Base-by-base conservation (phyloP, 2,113 vertebrate genomes). In the Halcyon malimbica region DNA sequence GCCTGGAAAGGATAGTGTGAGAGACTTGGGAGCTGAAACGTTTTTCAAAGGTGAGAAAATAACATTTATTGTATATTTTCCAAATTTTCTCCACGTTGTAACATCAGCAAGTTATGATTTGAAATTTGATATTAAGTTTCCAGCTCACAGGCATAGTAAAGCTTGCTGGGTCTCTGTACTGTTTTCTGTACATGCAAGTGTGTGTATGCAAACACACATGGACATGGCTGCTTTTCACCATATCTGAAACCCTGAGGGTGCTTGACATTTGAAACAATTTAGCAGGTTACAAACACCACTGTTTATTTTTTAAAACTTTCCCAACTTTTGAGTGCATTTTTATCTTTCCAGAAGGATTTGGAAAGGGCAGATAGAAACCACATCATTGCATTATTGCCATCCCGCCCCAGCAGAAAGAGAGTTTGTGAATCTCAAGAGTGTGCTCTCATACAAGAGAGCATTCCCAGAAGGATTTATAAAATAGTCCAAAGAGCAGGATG, bases 351-450 rank as follows among this genome's bases (percentile, higher is more conserved):
- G 35, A 60, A 60, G 29, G 26, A 8, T 26, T 60, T 67, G 16
- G 44, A 46, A 78, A 85, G 60, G 39, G 6, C 28, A 29, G 3
- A 37, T 20, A 65, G 67, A 67, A 65, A 29, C 15, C 11, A 16
- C 3, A 8, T 71, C 7, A 39, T 25, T 67, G 18, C 11, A 4
- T 16, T 67, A 54, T 21, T 60, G 39, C 18, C 1, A 0, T 28
- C 20, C 51, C 39, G 44, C 13, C 37, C 11, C 44, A 73, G 13
- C 8, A 65, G 31, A 69, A 62, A n/a, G 23, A 69, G 28, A 70
- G 35, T 64, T 48, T 42, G 25, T 24, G 35, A 71, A 64, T 50
- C 57, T 50, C 14, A 19, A 24, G 29, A 57, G 13, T 51, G 56
- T 50, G 14, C 11, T 78, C 2, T 71, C 17, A 42, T 28, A 37